Evolutionary conservation across 2,113 vertebrate species (phyloP).

Genomic region (Tenebrosternarchus preto): DNA sequence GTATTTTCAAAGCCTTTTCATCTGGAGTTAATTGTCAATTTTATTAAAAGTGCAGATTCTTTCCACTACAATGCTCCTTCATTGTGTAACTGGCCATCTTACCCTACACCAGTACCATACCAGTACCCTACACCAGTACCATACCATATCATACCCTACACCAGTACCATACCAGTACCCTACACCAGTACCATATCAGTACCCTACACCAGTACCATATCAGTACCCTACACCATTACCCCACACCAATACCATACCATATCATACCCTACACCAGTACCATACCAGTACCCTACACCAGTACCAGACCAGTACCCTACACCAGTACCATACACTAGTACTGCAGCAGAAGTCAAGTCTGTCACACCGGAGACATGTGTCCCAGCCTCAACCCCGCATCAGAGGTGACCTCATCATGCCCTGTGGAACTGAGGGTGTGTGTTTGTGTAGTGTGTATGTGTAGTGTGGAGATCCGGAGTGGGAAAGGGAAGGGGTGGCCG

Average conservation of each 20-base stretch:
- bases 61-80: conserved; percentile 51
- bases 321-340: too few species aligned
- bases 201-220: too few species aligned
- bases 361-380: background rate
- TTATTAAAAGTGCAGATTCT: conserved; percentile 58
- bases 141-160: too few species aligned
- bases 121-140: too few species aligned
- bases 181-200: too few species aligned
- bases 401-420: conserved; percentile 58
- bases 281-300: background rate
- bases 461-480: background rate
- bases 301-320: too few species aligned
- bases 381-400: conserved; percentile 3
- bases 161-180: conserved; percentile 13
- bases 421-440: conserved; percentile 45
- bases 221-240: too few species aligned
- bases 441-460: background rate
- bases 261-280: background rate
- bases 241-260: too few species aligned
- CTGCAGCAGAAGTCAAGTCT: background rate
- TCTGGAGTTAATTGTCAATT: conserved; percentile 73
- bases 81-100: conserved; percentile 56
- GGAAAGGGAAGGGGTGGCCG: background rate
- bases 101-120: too few species aligned
- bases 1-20: conserved; percentile 66